These are phyloP conservation scores for Tapirus terrestris DNA, from an alignment of 2,113 vertebrate species.

Conservation along the genomic window DNA sequence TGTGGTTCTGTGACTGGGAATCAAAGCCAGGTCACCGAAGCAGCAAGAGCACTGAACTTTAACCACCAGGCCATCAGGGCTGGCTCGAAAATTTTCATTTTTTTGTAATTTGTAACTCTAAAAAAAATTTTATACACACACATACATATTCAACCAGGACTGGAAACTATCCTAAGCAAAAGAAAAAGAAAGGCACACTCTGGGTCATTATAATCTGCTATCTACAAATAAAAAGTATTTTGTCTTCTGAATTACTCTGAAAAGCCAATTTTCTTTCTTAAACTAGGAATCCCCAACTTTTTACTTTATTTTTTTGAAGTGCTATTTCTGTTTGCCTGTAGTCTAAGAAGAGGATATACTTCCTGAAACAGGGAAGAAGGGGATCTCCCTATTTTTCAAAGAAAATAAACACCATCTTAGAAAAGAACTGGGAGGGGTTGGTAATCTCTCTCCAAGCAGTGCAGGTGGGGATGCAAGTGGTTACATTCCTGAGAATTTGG, in stretches of 20 bases:
- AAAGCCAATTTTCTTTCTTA: conserved; percentile 22
- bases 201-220: background rate
- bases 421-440: background rate
- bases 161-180: conserved; percentile 17
- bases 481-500: background rate
- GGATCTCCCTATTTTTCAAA: background rate
- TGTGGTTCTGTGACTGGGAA: too few relatives aligned
- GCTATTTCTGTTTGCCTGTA: background rate
- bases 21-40: too few relatives aligned
- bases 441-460: background rate
- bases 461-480: background rate
- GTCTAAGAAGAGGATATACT: background rate
- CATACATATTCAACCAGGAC: background rate
- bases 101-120: conserved; percentile 31
- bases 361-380: background rate
- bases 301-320: background rate
- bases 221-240: background rate
- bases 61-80: too few relatives aligned
- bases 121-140: background rate
- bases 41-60: too few relatives aligned
- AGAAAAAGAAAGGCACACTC: background rate
- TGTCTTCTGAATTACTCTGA: background rate
- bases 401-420: conserved; percentile 41
- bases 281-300: background rate
- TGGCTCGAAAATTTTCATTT: background rate